A percentile compares a stretch with the other conserved stretches of the same genome.
Conservation (phyloP, 92 coral and sea anemone species). For the Nematostella vectensis region DNA sequence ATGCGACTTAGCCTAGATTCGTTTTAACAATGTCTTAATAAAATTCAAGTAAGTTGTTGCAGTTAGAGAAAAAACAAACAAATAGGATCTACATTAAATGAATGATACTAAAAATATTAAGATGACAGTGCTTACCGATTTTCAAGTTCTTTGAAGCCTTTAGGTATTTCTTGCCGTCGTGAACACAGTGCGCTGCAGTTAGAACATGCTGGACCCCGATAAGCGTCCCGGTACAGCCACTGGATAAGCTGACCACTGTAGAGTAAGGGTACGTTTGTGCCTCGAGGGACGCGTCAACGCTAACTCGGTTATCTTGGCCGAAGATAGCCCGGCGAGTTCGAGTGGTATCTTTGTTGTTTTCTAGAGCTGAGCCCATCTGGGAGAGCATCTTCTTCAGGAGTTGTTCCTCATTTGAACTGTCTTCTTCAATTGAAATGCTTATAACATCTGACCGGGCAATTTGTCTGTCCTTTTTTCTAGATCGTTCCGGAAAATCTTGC, state of each 20-base stretch:
- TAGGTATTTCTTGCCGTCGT: slow-evolving; percentile 44
- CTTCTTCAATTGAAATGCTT: slow-evolving; percentile 14
- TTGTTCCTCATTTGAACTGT: slow-evolving; percentile 23
- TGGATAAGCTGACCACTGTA: slow-evolving; percentile 58
- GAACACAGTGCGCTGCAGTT: slow-evolving; percentile 86
- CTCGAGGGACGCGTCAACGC: slow-evolving; percentile 40
- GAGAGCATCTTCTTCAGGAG: slow-evolving; percentile 13
- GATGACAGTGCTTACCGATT: slow-evolving; percentile 57
- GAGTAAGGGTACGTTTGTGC: slow-evolving; percentile 66
- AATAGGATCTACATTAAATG: no score
- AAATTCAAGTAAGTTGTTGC: no score
- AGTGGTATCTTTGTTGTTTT: neutral
- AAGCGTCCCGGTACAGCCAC: slow-evolving; percentile 77
- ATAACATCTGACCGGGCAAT: neutral
- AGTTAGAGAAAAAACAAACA: no score
- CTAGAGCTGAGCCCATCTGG: neutral
- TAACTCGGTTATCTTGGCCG: slow-evolving; percentile 59
- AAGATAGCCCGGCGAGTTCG: slow-evolving; percentile 26
- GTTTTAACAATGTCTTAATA: no score
- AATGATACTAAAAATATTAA: no score
- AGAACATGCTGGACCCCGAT: slow-evolving; percentile 72
- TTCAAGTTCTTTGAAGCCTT: slow-evolving; percentile 41
- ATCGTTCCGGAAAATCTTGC: no score
- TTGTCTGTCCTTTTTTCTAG: slow-evolving; percentile 3
- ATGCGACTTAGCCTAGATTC: no score